Evolutionary conservation across 2,888 invertebrate genomes (phyloP).

Genomic region (Apodemia mormo): DNA sequence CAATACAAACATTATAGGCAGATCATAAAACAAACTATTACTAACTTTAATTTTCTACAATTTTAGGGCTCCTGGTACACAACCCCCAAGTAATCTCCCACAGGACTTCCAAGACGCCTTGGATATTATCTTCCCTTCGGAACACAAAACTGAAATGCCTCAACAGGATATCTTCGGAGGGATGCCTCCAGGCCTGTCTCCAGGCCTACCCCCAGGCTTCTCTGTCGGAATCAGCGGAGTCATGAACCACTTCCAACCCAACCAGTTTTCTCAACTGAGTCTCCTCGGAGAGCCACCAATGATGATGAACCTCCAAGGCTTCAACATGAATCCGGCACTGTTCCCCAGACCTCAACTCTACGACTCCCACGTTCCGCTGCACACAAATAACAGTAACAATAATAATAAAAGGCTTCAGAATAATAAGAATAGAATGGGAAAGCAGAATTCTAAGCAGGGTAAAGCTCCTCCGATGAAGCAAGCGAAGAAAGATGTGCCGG

Average conservation of each 20-base stretch:
- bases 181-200: slow-evolving; percentile 36
- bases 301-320: slow-evolving; percentile 54
- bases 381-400: slow-evolving; percentile 29
- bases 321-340: slow-evolving; percentile 57
- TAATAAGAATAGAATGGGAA: slow-evolving; percentile 29
- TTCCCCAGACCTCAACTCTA: slow-evolving; percentile 63
- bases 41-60: background rate
- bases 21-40: background rate
- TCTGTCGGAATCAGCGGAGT: slow-evolving; percentile 39
- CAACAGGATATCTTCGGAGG: slow-evolving; percentile 43
- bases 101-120: slow-evolving; percentile 85
- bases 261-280: slow-evolving; percentile 33
- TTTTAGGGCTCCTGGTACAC: slow-evolving; percentile 33
- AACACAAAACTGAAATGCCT: slow-evolving; percentile 47
- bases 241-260: slow-evolving; percentile 43
- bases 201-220: slow-evolving; percentile 41
- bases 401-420: slow-evolving; percentile 33
- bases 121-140: slow-evolving; percentile 84
- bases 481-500: slow-evolving; percentile 14
- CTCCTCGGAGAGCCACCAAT: slow-evolving; percentile 45
- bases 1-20: too few species aligned
- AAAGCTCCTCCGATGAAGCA: background rate
- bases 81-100: slow-evolving; percentile 61
- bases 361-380: slow-evolving; percentile 65
- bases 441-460: slow-evolving; percentile 34